Evolutionary conservation across 2,888 invertebrate species (phyloP).

Genomic region (Urechis unicinctus): DNA sequence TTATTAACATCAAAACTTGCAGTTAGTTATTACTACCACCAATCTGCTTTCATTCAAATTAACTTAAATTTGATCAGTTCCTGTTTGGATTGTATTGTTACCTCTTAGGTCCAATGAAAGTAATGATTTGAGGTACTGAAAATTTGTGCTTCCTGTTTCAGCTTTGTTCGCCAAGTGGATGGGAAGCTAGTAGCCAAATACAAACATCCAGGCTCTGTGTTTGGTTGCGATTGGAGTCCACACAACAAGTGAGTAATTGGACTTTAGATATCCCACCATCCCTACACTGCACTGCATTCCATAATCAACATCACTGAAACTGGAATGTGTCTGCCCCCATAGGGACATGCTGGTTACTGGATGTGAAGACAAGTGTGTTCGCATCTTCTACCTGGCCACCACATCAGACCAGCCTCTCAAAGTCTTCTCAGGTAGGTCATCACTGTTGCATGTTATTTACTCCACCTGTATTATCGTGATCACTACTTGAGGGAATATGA

Average conservation of each 20-base stretch:
- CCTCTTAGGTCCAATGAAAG: too few relatives aligned
- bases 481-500: too few relatives aligned
- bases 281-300: too few relatives aligned
- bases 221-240: conserved; percentile 52
- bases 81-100: too few relatives aligned
- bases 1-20: too few relatives aligned
- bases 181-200: conserved; percentile 45
- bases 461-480: neutral
- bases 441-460: neutral
- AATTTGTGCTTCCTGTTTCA: too few relatives aligned
- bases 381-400: conserved; percentile 45
- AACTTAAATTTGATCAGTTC: too few relatives aligned
- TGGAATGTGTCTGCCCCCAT: too few relatives aligned
- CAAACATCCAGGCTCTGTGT: conserved; percentile 49
- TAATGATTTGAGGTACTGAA: too few relatives aligned
- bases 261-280: neutral
- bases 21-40: too few relatives aligned
- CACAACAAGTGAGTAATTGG: conserved; percentile 45
- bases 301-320: too few relatives aligned
- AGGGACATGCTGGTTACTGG: conserved; percentile 51
- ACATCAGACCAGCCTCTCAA: conserved; percentile 41
- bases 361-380: conserved; percentile 48
- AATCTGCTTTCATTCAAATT: too few relatives aligned
- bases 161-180: conserved; percentile 48
- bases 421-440: conserved; percentile 31